A percentile compares a stretch with the other conserved stretches of the same genome.
phyloP scores from a whole-genome alignment of 2,888 invertebrate species.

The Drosophila histrio region DNA sequence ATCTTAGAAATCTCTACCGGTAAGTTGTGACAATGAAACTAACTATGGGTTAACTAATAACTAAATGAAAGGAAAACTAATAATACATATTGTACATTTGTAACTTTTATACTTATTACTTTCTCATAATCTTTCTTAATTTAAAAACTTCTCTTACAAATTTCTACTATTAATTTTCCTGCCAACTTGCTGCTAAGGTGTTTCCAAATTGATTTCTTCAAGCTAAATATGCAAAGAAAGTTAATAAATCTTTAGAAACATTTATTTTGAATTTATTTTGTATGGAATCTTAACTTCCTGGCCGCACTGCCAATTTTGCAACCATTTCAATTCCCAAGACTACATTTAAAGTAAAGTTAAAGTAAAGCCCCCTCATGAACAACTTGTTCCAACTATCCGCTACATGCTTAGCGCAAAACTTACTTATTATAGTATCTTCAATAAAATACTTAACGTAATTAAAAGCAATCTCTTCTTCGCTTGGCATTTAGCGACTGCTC shows the following conservation, averaged over 20 bases:
- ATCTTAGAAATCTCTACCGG: not conserved
- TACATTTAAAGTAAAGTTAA: not conserved
- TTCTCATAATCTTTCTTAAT: not conserved
- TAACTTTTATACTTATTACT: not conserved
- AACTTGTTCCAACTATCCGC: not conserved
- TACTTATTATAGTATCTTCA: slow-evolving; percentile 11
- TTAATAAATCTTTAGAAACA: not conserved
- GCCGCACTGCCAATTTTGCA: not conserved
- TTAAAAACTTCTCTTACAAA: not conserved
- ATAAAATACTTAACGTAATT: slow-evolving; percentile 65
- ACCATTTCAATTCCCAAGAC: not conserved
- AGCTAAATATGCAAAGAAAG: not conserved
- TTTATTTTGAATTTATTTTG: no score
- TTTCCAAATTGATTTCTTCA: not conserved
- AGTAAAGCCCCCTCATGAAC: not conserved
- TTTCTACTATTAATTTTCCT: not conserved
- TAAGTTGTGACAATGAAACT: not conserved
- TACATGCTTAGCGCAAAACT: not conserved
- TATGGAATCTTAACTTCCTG: not conserved
- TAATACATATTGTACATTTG: no score
- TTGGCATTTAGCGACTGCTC: slow-evolving; percentile 16
- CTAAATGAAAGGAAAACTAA: no score
- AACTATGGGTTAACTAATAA: not conserved
- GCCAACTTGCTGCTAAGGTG: not conserved
- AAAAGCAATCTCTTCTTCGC: slow-evolving; percentile 40